Evolutionary conservation across 2,797 vertebrate genomes (phyloP).

Genomic region (Hyperoplus immaculatus): DNA sequence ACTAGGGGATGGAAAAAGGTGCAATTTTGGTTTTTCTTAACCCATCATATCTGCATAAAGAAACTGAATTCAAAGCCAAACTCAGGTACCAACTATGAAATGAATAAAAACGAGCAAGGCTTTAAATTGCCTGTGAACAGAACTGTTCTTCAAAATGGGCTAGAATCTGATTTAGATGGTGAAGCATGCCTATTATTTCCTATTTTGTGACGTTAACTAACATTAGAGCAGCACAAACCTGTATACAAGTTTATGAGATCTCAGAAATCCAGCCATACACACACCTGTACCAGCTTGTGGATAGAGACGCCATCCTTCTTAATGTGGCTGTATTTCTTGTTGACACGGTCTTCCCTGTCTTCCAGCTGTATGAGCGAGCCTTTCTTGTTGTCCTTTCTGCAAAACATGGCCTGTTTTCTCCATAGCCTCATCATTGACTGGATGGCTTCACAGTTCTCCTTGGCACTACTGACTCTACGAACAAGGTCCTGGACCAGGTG

Average conservation of each 20-base stretch:
- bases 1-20: not conserved
- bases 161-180: not conserved
- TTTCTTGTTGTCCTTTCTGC: conserved; percentile 86
- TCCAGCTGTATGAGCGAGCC: conserved; percentile 82
- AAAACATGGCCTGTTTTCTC: conserved; percentile 83
- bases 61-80: not conserved
- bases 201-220: conserved; percentile 5
- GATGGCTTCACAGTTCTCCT: conserved; percentile 81
- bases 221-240: not conserved
- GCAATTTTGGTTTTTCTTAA: not conserved
- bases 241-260: no score
- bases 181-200: not conserved
- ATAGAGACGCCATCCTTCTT: conserved; percentile 83
- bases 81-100: conserved; percentile 6
- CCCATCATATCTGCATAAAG: not conserved
- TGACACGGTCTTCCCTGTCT: conserved; percentile 81
- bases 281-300: conserved; percentile 86
- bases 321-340: conserved; percentile 82
- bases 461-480: conserved; percentile 79
- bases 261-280: conserved; percentile 9
- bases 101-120: not conserved
- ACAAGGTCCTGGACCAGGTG: conserved; percentile 75
- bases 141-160: no score
- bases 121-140: no score
- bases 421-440: conserved; percentile 83